Evolutionary conservation across 2,113 vertebrate species (phyloP), one percentile per base, ranked within the genome.

Genomic region (Phoxinus phoxinus): DNA sequence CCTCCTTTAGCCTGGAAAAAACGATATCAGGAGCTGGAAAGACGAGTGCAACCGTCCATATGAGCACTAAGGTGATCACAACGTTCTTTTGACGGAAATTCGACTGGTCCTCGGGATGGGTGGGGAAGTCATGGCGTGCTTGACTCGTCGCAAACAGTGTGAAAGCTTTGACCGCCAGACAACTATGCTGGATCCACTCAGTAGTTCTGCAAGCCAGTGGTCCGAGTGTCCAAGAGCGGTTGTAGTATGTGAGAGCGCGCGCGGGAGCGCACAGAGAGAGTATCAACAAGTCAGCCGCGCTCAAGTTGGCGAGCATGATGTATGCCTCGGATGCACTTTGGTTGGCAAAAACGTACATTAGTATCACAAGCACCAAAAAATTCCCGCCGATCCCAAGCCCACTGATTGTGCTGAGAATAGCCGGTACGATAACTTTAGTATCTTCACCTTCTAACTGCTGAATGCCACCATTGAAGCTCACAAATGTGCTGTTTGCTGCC

Each of bases 111-210:
- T 89, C 30, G 0, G 90, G 15, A 67, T 88, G 84, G n/a, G 88
- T 71, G 0, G 88, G 88, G n/a, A 92, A 56, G 1, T 88, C 90
- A 86, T 94, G 92, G 21, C 91, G 91, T 44, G 94, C 94, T 58
- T 90, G 91, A 12, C 91, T 93, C 25, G 93, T 91, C 6, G 90
- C 91, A 0, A 93, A 93, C 2, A 96, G 92, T n/a, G 92, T 94
- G 19, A 96, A 90, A 84, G 93, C 94, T 91, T 96, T 96, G 1
- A 92, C 94, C 0, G 92, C 89, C 80, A 96, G 71, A 44, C 94
- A 96, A 0, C 93, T 91, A 86, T 96, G 94, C 41, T 96, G 94
- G 81, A 96, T 94, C 95, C 95, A 96, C 86, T 95, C 95, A 11
- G 94, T 71, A 53, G 94, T 95, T 85, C 88, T 92, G 90, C 96